Evolutionary conservation across 2,888 invertebrate species (phyloP).

Genomic region (Spisula solida): DNA sequence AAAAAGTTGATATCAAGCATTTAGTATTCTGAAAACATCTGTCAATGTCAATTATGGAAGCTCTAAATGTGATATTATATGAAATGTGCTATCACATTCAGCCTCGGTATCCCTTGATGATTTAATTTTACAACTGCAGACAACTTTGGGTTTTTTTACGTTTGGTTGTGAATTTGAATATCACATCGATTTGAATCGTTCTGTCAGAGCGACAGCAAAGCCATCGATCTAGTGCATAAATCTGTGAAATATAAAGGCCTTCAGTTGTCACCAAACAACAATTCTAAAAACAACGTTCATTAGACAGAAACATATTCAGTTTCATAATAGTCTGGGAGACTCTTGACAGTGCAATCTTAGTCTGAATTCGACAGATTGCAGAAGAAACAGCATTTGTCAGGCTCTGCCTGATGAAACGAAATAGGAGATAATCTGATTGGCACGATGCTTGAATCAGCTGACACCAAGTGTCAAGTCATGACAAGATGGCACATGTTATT

Average conservation of each 20-base stretch:
- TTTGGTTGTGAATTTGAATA: background rate
- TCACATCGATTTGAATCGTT: background rate
- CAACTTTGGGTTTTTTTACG: background rate
- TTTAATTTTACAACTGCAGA: background rate
- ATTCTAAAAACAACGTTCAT: background rate
- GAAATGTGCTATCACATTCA: background rate
- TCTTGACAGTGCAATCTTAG: background rate
- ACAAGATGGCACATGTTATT: slow-evolving; percentile 4
- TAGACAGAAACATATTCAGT: background rate
- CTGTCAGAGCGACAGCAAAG: background rate
- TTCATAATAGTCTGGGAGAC: slow-evolving; percentile 4
- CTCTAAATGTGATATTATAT: too few species aligned
- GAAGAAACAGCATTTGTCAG: background rate
- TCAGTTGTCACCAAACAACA: background rate
- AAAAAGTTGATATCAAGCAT: too few species aligned
- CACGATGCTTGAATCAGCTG: background rate
- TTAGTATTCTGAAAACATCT: too few species aligned
- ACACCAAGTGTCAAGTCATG: background rate
- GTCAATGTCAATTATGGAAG: too few species aligned
- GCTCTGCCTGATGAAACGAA: background rate
- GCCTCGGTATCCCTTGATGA: background rate
- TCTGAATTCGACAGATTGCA: background rate
- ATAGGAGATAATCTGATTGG: background rate
- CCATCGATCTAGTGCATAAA: background rate
- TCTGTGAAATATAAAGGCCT: background rate